A percentile compares a stretch with the other conserved stretches of the same genome.
These are phyloP conservation scores for Sarcophaga peregrina DNA, from an alignment of 1,140 invertebrate genomes.

Conservation along the genomic window DNA sequence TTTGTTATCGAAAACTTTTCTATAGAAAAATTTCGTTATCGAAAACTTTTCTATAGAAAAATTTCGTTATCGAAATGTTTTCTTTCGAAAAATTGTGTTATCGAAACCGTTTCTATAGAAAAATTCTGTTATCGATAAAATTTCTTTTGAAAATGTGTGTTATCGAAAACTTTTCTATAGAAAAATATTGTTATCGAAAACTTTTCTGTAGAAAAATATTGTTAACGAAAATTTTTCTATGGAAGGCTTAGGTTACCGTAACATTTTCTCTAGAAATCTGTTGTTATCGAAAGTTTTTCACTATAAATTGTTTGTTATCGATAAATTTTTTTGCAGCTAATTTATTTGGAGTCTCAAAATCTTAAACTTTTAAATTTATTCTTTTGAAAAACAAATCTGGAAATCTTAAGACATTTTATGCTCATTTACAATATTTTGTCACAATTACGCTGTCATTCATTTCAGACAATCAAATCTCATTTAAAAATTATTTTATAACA, in stretches of 20 bases:
- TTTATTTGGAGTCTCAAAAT: too few species aligned
- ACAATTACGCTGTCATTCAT: neutral
- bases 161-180: neutral
- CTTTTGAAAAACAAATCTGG: too few species aligned
- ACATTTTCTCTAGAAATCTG: neutral
- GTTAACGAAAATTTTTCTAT: neutral
- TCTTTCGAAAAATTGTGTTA: neutral
- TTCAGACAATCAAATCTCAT: neutral
- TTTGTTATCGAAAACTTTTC: neutral
- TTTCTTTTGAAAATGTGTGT: neutral
- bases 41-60: neutral
- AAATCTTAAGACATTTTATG: too few species aligned
- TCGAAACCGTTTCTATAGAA: neutral
- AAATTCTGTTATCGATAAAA: neutral
- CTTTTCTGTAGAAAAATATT: neutral
- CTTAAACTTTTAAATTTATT: too few species aligned
- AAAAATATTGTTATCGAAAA: neutral
- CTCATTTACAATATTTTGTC: too few species aligned
- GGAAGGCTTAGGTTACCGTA: too few species aligned
- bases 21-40: neutral
- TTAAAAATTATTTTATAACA: slow-evolving; percentile 4
- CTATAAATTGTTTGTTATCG: neutral
- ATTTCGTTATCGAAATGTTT: neutral
- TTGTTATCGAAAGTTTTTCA: neutral
- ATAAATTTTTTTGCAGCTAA: neutral